phyloP scores from a whole-genome alignment of 2,888 invertebrate species.

The Epinotia brunnichana region DNA sequence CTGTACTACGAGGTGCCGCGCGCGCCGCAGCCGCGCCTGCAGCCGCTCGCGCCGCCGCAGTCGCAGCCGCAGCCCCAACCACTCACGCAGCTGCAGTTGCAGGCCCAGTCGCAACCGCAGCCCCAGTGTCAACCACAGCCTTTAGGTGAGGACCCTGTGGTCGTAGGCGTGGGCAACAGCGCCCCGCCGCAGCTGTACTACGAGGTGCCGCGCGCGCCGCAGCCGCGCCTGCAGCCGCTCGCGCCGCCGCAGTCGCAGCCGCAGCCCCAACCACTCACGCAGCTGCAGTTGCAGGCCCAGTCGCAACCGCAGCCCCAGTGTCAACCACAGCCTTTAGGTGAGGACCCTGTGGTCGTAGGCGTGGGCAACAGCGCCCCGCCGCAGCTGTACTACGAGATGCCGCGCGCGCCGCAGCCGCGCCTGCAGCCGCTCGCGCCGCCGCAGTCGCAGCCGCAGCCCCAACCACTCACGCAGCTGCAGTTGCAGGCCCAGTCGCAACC shows the following conservation, averaged over 20 bases:
- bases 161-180: conserved; percentile 73
- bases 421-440: conserved; percentile 30
- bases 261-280: conserved; percentile 52
- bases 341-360: conserved; percentile 59
- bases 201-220: conserved; percentile 67
- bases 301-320: conserved; percentile 66
- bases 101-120: conserved; percentile 66
- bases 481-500: conserved; percentile 69
- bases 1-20: conserved; percentile 78
- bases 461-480: conserved; percentile 48
- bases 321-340: too few relatives aligned
- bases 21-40: conserved; percentile 46
- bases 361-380: conserved; percentile 78
- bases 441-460: conserved; percentile 56
- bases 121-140: conserved; percentile 49
- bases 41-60: conserved; percentile 42
- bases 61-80: conserved; percentile 48
- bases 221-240: conserved; percentile 39
- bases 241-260: conserved; percentile 40
- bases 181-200: conserved; percentile 78
- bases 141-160: conserved; percentile 51
- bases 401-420: conserved; percentile 53
- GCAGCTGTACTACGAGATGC: conserved; percentile 78
- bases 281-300: conserved; percentile 59
- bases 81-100: conserved; percentile 69